Conservation (phyloP, 2,888 invertebrate genomes). For the Amiota minor region DNA sequence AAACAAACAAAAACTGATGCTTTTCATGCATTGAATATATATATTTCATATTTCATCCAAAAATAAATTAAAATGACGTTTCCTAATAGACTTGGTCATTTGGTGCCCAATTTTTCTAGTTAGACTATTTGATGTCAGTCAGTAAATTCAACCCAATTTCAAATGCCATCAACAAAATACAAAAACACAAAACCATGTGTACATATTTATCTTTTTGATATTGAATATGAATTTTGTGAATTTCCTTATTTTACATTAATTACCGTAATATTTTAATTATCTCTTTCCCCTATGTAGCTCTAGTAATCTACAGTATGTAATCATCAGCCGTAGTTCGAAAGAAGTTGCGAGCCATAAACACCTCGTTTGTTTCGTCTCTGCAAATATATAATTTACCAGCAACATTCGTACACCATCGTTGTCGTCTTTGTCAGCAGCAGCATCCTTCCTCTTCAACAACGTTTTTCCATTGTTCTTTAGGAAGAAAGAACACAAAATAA, state of each 20-base stretch:
- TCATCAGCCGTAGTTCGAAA: background rate
- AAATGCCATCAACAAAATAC: background rate
- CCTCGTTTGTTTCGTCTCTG: background rate
- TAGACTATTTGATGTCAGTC: constrained; percentile 13
- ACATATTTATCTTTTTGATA: background rate
- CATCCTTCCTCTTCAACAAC: background rate
- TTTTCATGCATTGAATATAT: background rate
- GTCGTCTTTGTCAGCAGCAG: background rate
- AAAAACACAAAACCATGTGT: background rate
- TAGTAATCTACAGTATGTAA: constrained; percentile 3
- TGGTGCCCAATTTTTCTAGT: background rate
- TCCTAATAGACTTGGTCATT: background rate
- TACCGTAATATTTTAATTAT: constrained; percentile 20
- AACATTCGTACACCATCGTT: background rate
- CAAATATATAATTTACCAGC: background rate
- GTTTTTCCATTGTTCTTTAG: constrained; percentile 9
- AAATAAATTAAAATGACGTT: background rate
- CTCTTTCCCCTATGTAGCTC: constrained; percentile 29
- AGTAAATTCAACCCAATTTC: too few species aligned
- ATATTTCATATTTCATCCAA: background rate
- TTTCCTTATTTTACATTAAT: constrained; percentile 16
- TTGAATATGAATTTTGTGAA: background rate
- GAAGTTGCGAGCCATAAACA: too few species aligned
- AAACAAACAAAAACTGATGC: background rate
- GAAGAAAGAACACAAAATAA: background rate